These are phyloP conservation scores for Lycodopsis pacificus DNA, from an alignment of 2,797 vertebrate genomes.

Conservation along the genomic window DNA sequence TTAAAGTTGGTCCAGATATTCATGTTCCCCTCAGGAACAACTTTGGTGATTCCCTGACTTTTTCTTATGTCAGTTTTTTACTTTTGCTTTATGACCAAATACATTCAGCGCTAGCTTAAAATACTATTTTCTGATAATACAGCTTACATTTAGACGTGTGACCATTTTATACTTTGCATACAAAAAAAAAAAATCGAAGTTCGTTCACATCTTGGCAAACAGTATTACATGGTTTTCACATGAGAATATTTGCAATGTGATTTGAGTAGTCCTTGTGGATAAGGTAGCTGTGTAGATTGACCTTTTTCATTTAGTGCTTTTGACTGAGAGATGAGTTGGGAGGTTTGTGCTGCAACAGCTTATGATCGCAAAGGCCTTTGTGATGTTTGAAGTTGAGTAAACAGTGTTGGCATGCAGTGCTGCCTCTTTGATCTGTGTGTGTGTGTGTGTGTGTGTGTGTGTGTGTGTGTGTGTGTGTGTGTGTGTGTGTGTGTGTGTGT, in stretches of 20 bases:
- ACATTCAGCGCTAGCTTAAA: background rate
- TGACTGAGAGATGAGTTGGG: conserved; percentile 46
- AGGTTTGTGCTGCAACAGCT: conserved; percentile 55
- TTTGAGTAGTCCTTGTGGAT: conserved; percentile 32
- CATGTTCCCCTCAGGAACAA: background rate
- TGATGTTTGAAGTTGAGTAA: conserved; percentile 68
- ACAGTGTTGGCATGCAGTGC: conserved; percentile 68
- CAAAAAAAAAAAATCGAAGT: conserved; percentile 2
- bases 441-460: background rate
- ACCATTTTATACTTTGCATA: background rate
- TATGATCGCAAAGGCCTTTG: conserved; percentile 55
- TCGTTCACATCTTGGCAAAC: conserved; percentile 3
- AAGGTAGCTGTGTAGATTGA: conserved; percentile 25
- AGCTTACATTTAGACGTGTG: background rate
- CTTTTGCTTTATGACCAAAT: background rate
- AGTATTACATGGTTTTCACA: background rate
- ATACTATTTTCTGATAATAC: background rate
- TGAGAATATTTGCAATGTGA: conserved; percentile 15
- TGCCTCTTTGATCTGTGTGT: conserved; percentile 61
- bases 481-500: background rate
- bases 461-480: background rate
- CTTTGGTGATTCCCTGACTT: background rate
- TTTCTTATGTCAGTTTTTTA: background rate
- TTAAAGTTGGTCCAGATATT: background rate
- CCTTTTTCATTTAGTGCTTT: conserved; percentile 59